Percentiles rank a stretch among this genome's conserved stretches.
Conservation (phyloP, 2,113 vertebrate genomes). For the Cichladusa arquata region DNA sequence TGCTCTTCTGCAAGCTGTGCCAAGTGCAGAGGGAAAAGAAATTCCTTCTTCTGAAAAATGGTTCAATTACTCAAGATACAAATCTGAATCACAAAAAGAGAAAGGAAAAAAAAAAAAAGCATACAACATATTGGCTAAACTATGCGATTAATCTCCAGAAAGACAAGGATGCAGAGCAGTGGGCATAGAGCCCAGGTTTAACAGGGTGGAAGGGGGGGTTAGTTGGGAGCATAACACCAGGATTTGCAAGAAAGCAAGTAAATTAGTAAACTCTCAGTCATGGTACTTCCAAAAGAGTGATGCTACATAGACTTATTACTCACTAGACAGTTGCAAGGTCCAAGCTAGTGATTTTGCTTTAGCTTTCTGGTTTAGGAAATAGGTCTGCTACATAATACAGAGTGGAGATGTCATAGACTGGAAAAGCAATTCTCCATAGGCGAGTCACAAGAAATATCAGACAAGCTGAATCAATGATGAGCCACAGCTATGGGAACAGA, state of each 20-base stretch:
- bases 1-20: not conserved
- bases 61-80: not conserved
- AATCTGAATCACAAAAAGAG: not conserved
- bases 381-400: fast-evolving
- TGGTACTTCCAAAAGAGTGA: not conserved
- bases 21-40: not conserved
- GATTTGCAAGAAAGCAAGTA: not conserved
- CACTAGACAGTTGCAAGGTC: not conserved
- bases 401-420: not conserved
- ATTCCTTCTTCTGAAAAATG: not conserved
- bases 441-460: not conserved
- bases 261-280: not conserved
- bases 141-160: not conserved
- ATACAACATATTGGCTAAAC: not conserved
- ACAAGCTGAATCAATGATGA: not conserved
- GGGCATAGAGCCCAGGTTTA: not conserved
- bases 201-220: fast-evolving
- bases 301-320: not conserved
- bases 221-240: not conserved
- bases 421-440: not conserved
- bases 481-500: not conserved
- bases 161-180: not conserved
- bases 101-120: too few relatives aligned
- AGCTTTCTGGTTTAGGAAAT: not conserved
- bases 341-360: not conserved